Base-by-base conservation (phyloP, 2,797 vertebrate genomes). In the Hyperoplus immaculatus region DNA sequence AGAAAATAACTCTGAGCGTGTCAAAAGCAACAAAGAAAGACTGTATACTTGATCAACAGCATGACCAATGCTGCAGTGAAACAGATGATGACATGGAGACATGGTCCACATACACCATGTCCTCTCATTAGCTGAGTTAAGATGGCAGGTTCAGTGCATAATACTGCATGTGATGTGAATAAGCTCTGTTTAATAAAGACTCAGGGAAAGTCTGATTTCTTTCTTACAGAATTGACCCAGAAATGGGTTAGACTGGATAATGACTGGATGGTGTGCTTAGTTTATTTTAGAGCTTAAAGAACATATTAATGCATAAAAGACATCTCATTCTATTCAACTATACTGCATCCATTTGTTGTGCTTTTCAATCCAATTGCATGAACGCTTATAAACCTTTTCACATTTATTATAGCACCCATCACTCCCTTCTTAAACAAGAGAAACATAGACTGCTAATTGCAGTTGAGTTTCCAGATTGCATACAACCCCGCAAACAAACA, bases 61-160 rank as follows among this genome's bases (percentile, higher is more conserved):
- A 74, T 86, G 89, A 87, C 77, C 87, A 85, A 84, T 61, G 61
- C 76, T 78, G 83, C 70, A 73, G 80, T 86, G 82, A 83, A 85
- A 90, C 74, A 75, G 46, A 61, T 57, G 76, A 69, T 84, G 87
- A 87, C 84, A 86, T 86, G 85, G 75, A 83, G 75, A 84, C 78
- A 69, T 73, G 58, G 70, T 89, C 86, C 78, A 86, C 71, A 90
- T 79, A 84, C 76, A 89, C 57, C 54, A 70, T 77, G 70, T 82
- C 76, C 82, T 83, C 71, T 88, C 88, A 88, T 89, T 90, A 87
- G 85, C 62, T 82, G 75, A 90, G 83, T 63, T 72, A 80, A 86
- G 82, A 88, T 87, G 86, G 91, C 88, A 88, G 72, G 73, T 88
- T 80, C 47, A 68, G 84, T 86, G 84, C 79, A 85, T 88, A 85